Evolutionary conservation across 2,888 invertebrate genomes (phyloP).

Genomic region (Dioctria linearis): DNA sequence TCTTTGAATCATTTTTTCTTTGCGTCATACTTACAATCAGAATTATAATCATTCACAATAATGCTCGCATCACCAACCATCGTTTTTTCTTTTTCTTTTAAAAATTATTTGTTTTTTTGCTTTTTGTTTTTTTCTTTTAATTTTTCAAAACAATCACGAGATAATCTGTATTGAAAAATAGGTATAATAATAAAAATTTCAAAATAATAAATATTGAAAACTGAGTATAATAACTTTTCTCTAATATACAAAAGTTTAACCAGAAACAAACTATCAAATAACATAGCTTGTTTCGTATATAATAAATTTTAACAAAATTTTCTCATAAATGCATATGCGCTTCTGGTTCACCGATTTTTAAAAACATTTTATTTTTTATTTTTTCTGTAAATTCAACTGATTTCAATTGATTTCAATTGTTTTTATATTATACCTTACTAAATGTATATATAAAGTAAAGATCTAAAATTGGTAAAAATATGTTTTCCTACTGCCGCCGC

Average conservation of each 20-base stretch:
- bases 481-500: constrained; percentile 34
- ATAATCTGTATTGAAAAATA: neutral
- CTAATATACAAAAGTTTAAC: constrained; percentile 30
- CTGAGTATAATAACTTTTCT: constrained; percentile 10
- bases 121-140: neutral
- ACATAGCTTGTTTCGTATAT: constrained; percentile 6
- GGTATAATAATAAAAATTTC: constrained; percentile 34
- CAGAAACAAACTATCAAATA: constrained; percentile 28
- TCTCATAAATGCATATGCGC: constrained; percentile 18
- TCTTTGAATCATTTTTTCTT: constrained; percentile 49
- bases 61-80: constrained; percentile 14
- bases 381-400: constrained; percentile 18
- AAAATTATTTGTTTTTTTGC: too few species aligned
- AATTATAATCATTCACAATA: constrained; percentile 30
- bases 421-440: constrained; percentile 6
- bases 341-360: constrained; percentile 7
- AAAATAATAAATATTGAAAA: neutral
- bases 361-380: constrained; percentile 10
- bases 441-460: constrained; percentile 36
- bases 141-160: constrained; percentile 30
- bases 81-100: too few species aligned
- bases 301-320: constrained; percentile 8
- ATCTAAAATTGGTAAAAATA: constrained; percentile 48
- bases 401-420: constrained; percentile 34
- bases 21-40: constrained; percentile 37